These are phyloP conservation scores for Hippolais icterina DNA, from an alignment of 2,113 vertebrate species.

Conservation along the genomic window DNA sequence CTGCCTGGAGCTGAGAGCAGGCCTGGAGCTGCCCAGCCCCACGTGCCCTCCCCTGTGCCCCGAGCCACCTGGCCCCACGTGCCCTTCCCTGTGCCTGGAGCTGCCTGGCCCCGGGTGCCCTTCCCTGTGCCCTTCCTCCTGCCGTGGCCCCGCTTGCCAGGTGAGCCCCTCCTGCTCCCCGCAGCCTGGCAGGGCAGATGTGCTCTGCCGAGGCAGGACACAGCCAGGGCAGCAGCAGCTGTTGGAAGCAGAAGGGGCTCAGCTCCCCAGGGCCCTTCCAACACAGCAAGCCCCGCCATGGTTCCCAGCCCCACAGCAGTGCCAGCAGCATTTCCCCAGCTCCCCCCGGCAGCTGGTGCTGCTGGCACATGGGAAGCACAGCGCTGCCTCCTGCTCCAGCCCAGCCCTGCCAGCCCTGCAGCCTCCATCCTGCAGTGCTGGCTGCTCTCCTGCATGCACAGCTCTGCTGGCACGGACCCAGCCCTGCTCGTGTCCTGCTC, in stretches of 20 bases:
- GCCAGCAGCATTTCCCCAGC: not conserved
- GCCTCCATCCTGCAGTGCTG: fast-evolving
- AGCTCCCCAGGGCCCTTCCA: not conserved
- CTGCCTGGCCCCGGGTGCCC: fast-evolving
- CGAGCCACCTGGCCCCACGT: fast-evolving
- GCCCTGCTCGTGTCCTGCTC: not conserved
- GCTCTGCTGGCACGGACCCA: not conserved
- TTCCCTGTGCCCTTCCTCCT: not conserved
- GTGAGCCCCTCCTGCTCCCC: not conserved
- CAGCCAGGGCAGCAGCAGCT: not conserved
- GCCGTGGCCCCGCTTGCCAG: not conserved
- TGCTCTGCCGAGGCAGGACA: fast-evolving
- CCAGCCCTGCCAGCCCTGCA: not conserved
- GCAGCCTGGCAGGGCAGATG: fast-evolving
- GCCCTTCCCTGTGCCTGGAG: not conserved
- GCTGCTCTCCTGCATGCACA: not conserved
- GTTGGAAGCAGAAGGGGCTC: not conserved
- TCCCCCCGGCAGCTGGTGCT: fast-evolving
- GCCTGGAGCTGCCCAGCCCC: not conserved
- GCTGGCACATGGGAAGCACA: fast-evolving
- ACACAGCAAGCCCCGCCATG: not conserved
- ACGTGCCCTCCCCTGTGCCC: not conserved
- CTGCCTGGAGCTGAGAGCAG: not conserved
- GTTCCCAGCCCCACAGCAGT: not conserved
- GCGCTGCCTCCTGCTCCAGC: not conserved